These are phyloP conservation scores for Gortyna flavago DNA, from an alignment of 2,888 invertebrate genomes.

Conservation along the genomic window DNA sequence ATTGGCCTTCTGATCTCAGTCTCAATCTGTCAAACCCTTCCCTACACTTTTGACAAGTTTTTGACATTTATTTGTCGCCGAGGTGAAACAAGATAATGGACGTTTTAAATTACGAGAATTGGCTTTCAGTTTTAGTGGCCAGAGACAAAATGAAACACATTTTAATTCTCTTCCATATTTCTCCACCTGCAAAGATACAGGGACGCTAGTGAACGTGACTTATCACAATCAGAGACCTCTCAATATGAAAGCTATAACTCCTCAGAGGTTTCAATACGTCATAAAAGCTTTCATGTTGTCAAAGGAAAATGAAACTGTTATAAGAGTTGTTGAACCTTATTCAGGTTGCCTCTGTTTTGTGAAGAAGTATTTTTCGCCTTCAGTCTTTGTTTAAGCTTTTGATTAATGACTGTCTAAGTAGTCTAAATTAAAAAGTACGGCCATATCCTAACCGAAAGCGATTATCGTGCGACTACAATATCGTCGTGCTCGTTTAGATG, in stretches of 20 bases:
- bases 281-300: slow-evolving; percentile 46
- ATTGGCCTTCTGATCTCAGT: too few species aligned
- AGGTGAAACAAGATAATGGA: too few species aligned
- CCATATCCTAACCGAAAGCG: background rate
- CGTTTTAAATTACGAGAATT: too few species aligned
- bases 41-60: too few species aligned
- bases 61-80: too few species aligned
- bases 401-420: background rate
- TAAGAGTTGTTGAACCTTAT: slow-evolving; percentile 39
- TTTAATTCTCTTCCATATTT: slow-evolving; percentile 6
- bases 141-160: background rate
- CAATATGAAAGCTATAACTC: slow-evolving; percentile 32
- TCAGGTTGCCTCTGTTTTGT: slow-evolving; percentile 13
- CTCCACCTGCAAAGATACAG: background rate
- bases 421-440: background rate
- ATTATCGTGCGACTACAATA: background rate
- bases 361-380: background rate
- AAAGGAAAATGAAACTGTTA: slow-evolving; percentile 40
- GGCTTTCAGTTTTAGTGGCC: too few species aligned
- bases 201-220: slow-evolving; percentile 51
- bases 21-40: too few species aligned
- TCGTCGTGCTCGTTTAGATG: background rate
- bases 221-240: slow-evolving; percentile 61
- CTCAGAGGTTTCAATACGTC: slow-evolving; percentile 52
- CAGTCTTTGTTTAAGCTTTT: background rate